These are phyloP conservation scores for Bombyx huttoni DNA, from an alignment of 2,888 invertebrate species.

Conservation along the genomic window DNA sequence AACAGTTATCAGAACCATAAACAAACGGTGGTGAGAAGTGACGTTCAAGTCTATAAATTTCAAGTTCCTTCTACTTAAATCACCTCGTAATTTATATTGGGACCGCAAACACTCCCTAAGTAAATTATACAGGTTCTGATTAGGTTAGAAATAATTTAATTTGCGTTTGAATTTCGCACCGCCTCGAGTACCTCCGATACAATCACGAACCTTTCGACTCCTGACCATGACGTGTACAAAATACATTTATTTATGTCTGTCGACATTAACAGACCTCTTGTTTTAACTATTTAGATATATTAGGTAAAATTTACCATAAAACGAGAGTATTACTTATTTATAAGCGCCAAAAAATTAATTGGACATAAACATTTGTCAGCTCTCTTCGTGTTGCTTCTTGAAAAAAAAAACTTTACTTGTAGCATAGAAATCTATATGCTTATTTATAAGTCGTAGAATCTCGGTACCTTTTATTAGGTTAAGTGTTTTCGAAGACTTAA, in stretches of 20 bases:
- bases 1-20: constrained; percentile 66
- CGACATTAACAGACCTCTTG: background rate
- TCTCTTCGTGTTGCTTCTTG: constrained; percentile 25
- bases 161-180: constrained; percentile 45
- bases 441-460: constrained; percentile 53
- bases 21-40: constrained; percentile 59
- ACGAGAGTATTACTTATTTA: background rate
- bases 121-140: constrained; percentile 74
- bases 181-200: constrained; percentile 39
- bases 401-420: constrained; percentile 26
- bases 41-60: constrained; percentile 41
- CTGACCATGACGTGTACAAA: constrained; percentile 9
- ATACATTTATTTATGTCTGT: background rate
- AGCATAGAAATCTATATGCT: constrained; percentile 8
- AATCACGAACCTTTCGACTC: constrained; percentile 38
- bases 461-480: constrained; percentile 39
- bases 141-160: constrained; percentile 57
- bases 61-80: constrained; percentile 68
- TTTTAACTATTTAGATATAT: background rate
- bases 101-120: constrained; percentile 38
- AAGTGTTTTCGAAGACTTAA: constrained; percentile 12
- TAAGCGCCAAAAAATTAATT: background rate
- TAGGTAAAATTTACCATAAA: background rate
- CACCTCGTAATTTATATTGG: constrained; percentile 72
- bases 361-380: background rate